Evolutionary conservation across 2,888 invertebrate genomes (phyloP), one percentile per base, ranked within the genome.

Genomic region (Aelia acuminata): DNA sequence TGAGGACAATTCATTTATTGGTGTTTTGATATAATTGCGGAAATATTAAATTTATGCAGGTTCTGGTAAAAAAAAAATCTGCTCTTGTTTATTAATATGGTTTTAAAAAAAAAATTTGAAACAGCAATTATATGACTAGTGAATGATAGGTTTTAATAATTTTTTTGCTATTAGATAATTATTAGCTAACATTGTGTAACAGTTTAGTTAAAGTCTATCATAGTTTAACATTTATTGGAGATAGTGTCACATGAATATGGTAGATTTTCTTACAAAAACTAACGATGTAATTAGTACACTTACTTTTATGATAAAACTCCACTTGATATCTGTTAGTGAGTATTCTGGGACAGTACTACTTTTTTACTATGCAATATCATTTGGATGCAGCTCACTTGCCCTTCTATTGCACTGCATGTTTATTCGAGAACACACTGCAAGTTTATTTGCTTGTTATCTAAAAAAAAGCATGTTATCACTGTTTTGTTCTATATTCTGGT

Each of bases 341-440:
- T 70, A 70, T 70, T 70, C 63, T 70, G 63, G 63, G 63, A 70
- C 63, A 70, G 63, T 70, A 70, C 63, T 70, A 70, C 63, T 70
- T 70, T 70, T 70, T 70, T 70, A 26, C 4, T 70, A 35, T 35
- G 20, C 57, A 70, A 31, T 35, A 35, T 11, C 35, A 35, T 35
- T 35, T 70, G 31, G 18, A 35, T 70, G 63, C 35, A 70, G 5
- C 35, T 70, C 31, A 70, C 35, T 70, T 8, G 18, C 22, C 18
- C 18, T 35, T 18, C n/a, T 63, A 35, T 35, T 35, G 63, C 63
- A 70, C 63, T 70, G 63, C 63, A 70, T 70, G 63, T 70, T 31
- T 63, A 18, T 35, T 70, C 63, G 7, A 4, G 18, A 70, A 11
- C 10, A 18, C 18, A 70, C 20, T 35, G 31, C 63, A 70, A 70